Conservation (phyloP, 2,797 vertebrate genomes). For the Schizopygopsis malacanthus region DNA sequence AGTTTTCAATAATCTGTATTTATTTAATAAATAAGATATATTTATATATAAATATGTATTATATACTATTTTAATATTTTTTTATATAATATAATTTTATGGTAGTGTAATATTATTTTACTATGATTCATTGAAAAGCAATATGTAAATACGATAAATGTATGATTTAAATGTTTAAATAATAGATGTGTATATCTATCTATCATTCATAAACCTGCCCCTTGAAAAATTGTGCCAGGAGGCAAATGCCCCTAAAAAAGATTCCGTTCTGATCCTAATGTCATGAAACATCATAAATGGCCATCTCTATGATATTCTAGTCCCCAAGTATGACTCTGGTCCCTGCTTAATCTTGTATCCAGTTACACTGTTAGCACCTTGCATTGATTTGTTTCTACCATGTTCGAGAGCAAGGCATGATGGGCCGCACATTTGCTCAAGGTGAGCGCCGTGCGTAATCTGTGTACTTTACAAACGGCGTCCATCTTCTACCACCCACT, state of each 20-base stretch:
- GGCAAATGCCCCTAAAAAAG: not conserved
- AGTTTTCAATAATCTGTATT: not conserved
- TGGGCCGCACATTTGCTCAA: constrained; percentile 74
- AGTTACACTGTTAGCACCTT: not conserved
- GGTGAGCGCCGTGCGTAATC: constrained; percentile 75
- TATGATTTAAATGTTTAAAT: not conserved
- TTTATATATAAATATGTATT: not conserved
- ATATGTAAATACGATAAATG: not conserved
- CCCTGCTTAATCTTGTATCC: not conserved
- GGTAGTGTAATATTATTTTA: not conserved
- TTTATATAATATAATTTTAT: not conserved
- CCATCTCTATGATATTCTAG: not conserved
- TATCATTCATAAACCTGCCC: not conserved
- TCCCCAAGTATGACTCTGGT: not conserved
- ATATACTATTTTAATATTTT: not conserved
- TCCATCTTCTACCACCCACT: constrained; percentile 70
- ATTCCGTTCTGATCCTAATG: not conserved
- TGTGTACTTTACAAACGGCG: constrained; percentile 71
- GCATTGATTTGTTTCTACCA: not conserved
- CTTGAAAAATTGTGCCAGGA: not conserved
- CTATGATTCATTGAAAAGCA: not conserved
- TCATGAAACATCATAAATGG: not conserved
- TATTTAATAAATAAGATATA: not conserved
- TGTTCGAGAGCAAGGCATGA: constrained; percentile 62
- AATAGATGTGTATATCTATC: not conserved